phyloP scores from a whole-genome alignment of 2,888 invertebrate species.

The Sceliomorpha sp. region DNA sequence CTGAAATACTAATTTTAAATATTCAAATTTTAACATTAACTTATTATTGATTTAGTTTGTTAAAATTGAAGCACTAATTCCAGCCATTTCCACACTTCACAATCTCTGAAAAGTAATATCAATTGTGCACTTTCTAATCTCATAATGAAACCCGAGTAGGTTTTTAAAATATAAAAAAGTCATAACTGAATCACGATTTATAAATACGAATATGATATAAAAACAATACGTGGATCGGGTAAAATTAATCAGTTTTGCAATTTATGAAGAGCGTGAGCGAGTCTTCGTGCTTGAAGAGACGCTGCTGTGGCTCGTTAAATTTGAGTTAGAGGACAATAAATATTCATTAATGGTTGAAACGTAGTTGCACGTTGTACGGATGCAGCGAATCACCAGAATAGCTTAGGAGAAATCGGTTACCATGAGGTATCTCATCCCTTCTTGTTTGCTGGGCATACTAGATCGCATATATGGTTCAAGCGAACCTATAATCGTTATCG shows the following conservation, averaged over 20 bases:
- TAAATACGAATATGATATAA: constrained; percentile 5
- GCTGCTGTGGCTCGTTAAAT: constrained; percentile 65
- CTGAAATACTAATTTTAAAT: too few relatives aligned
- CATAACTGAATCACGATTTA: constrained; percentile 19
- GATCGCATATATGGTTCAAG: constrained; percentile 54
- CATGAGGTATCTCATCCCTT: constrained; percentile 39
- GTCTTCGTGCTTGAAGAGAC: constrained; percentile 15
- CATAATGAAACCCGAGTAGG: too few relatives aligned
- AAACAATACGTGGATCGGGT: constrained; percentile 55
- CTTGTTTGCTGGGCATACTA: constrained; percentile 39
- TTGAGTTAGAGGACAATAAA: constrained; percentile 74
- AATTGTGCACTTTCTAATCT: too few relatives aligned
- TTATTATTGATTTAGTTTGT: too few relatives aligned
- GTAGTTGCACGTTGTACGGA: constrained; percentile 54
- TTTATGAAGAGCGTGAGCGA: constrained; percentile 61
- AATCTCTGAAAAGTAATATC: too few relatives aligned
- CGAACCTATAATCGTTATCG: constrained; percentile 67
- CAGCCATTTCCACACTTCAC: too few relatives aligned
- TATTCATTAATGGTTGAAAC: constrained; percentile 73
- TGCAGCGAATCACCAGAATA: constrained; percentile 37
- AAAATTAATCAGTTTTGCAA: constrained; percentile 72
- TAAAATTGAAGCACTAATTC: too few relatives aligned
- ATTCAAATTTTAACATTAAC: too few relatives aligned
- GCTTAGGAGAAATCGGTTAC: constrained; percentile 38
- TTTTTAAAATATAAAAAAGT: too few relatives aligned